Conservation (phyloP, 1,140 invertebrate species). For the Homarus americanus region DNA sequence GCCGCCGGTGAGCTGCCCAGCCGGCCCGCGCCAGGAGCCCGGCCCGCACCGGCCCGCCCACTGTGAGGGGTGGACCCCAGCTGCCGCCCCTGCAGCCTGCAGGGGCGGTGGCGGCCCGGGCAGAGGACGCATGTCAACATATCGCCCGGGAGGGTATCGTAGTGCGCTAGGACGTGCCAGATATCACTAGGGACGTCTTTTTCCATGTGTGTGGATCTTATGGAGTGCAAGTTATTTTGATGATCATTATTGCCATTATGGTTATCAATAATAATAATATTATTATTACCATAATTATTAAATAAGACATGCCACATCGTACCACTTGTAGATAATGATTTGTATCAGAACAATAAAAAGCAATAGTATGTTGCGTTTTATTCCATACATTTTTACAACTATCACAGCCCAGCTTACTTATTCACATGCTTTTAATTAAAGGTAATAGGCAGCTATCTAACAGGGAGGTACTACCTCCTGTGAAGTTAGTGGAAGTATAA, state of each 20-base stretch:
- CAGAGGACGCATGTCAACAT: constrained; percentile 63
- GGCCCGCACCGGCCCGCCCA: constrained; percentile 29
- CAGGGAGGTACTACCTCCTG: too few relatives aligned
- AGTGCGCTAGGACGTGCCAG: constrained; percentile 60
- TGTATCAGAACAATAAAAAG: constrained; percentile 75
- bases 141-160: constrained; percentile 59
- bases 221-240: constrained; percentile 71
- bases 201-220: constrained; percentile 65
- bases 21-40: background rate
- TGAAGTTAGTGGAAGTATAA: too few relatives aligned
- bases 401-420: too few relatives aligned
- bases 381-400: constrained; percentile 20
- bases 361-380: constrained; percentile 65
- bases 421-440: too few relatives aligned
- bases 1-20: constrained; percentile 38
- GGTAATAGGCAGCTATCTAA: too few relatives aligned
- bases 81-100: background rate
- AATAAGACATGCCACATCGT: constrained; percentile 74
- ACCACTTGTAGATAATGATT: constrained; percentile 75
- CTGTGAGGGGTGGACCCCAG: constrained; percentile 1
- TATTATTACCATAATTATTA: constrained; percentile 69
- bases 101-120: constrained; percentile 33
- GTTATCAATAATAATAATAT: constrained; percentile 65
- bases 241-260: constrained; percentile 55
- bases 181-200: constrained; percentile 67